Conservation (phyloP, 2,113 vertebrate species). For the Paramormyrops kingsleyae region DNA sequence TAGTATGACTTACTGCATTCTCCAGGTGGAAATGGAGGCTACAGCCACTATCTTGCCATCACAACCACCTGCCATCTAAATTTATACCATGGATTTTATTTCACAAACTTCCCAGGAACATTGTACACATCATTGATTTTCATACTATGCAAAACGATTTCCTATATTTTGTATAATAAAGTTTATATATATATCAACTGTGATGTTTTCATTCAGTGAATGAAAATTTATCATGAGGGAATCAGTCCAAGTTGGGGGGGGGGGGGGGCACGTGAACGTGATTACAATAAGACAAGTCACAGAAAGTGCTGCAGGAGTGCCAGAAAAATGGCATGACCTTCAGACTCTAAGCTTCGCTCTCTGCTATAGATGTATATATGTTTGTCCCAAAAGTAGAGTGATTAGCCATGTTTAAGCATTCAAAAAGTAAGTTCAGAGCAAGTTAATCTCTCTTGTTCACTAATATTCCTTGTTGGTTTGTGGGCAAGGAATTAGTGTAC, state of each 20-base stretch:
- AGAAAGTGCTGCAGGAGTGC: too few relatives aligned
- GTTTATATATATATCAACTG: too few relatives aligned
- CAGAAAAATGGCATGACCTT: too few relatives aligned
- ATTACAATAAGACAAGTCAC: too few relatives aligned
- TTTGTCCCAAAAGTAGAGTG: background rate
- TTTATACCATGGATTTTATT: background rate
- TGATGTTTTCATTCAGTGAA: too few relatives aligned
- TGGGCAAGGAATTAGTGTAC: background rate
- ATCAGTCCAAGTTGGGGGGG: too few relatives aligned
- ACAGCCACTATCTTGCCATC: background rate
- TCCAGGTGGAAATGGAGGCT: background rate
- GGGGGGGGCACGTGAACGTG: too few relatives aligned
- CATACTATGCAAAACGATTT: background rate
- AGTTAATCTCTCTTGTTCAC: background rate
- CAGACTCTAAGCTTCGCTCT: background rate
- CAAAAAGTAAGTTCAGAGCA: background rate
- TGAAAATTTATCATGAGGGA: too few relatives aligned
- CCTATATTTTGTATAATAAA: background rate
- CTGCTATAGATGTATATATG: background rate
- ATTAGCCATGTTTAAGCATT: background rate
- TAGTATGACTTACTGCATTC: background rate
- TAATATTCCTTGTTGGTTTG: background rate
- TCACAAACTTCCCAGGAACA: background rate
- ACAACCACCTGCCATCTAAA: background rate
- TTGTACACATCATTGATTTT: background rate